Conservation (phyloP, 2,113 vertebrate species). For the Dipodomys spectabilis region DNA sequence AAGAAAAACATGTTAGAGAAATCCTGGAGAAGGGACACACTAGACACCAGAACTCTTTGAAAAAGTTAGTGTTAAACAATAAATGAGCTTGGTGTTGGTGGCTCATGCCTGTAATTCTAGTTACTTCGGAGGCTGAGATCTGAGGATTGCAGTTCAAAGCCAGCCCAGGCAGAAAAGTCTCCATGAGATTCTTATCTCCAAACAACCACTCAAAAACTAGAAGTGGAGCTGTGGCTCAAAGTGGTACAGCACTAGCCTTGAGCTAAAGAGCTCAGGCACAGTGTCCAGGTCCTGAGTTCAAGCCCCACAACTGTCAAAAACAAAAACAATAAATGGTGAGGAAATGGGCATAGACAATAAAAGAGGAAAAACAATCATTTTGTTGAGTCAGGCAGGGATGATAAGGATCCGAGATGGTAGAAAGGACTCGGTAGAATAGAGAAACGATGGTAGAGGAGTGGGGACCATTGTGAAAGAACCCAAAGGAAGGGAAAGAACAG, state of each 20-base stretch:
- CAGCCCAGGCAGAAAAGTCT: too few relatives aligned
- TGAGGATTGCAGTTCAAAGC: too few relatives aligned
- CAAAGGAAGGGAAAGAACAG: not conserved
- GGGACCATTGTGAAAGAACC: not conserved
- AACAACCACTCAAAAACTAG: too few relatives aligned
- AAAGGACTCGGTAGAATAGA: constrained; percentile 10
- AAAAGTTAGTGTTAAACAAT: not conserved
- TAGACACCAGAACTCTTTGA: not conserved
- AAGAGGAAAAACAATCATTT: not conserved
- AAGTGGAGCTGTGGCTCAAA: too few relatives aligned
- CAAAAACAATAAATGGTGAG: not conserved
- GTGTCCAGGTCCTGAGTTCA: too few relatives aligned
- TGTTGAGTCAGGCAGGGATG: not conserved
- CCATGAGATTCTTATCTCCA: too few relatives aligned
- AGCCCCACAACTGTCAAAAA: not conserved
- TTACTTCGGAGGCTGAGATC: too few relatives aligned
- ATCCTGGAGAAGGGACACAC: not conserved
- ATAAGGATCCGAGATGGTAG: not conserved
- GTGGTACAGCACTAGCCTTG: too few relatives aligned
- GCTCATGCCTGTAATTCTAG: too few relatives aligned
- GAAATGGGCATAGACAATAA: not conserved
- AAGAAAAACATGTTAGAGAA: constrained; percentile 30
- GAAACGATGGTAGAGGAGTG: not conserved
- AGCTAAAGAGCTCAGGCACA: too few relatives aligned
- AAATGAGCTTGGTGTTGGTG: too few relatives aligned